Conservation (phyloP, 2,113 vertebrate genomes). For the Percopsis transmontana region DNA sequence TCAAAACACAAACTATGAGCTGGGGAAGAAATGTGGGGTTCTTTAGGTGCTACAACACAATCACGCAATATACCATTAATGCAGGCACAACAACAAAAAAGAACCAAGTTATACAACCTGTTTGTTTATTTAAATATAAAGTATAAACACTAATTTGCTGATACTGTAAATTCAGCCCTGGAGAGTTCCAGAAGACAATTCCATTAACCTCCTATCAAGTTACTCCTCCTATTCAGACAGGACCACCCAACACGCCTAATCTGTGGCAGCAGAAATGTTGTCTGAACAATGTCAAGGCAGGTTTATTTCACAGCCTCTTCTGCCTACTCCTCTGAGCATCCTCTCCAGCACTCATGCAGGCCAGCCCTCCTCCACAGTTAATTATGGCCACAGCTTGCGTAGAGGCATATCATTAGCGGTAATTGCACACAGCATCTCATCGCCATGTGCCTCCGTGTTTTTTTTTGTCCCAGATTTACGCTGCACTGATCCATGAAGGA, state of each 20-base stretch:
- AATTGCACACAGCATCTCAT: constrained; percentile 63
- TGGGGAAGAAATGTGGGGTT: too few species aligned
- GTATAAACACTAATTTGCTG: too few species aligned
- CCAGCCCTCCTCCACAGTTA: constrained; percentile 56
- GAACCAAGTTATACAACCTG: too few species aligned
- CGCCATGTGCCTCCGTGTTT: constrained; percentile 53
- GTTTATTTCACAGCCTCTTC: constrained; percentile 45
- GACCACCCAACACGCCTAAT: constrained; percentile 59
- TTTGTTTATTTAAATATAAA: too few species aligned
- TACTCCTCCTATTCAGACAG: constrained; percentile 11
- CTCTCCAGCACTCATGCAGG: constrained; percentile 29
- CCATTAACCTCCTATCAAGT: constrained; percentile 38
- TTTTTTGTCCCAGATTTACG: constrained; percentile 45
- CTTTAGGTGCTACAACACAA: too few species aligned
- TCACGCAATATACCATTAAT: too few species aligned
- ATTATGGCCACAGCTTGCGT: constrained; percentile 71
- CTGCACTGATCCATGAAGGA: constrained; percentile 53
- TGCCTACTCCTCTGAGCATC: constrained; percentile 42
- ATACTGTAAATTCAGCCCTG: not conserved
- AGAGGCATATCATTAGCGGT: constrained; percentile 70
- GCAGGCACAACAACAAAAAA: too few species aligned
- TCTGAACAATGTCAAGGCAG: constrained; percentile 41
- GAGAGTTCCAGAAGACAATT: constrained; percentile 17
- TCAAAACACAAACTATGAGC: too few species aligned
- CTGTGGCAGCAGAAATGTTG: constrained; percentile 30